Base-by-base conservation (phyloP, 2,113 vertebrate species). In the Hippocampus barbouri region DNA sequence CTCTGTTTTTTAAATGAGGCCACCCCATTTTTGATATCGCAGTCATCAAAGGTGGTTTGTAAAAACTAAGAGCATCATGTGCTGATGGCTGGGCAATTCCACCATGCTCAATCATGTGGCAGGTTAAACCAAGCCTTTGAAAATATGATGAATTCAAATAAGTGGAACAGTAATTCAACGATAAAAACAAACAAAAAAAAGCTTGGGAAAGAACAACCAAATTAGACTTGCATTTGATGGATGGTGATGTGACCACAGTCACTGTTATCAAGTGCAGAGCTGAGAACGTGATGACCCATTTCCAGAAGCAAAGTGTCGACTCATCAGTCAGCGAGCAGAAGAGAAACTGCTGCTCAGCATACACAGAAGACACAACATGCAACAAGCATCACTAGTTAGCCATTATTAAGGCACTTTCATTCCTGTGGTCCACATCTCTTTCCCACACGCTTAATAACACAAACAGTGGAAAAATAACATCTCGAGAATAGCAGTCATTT, bases 251-350 rank as follows among this genome's bases (percentile, higher is more conserved):
- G 68, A 74, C 66, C 73, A 69, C 71, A 74, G 34, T 25, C 71
- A 68, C 49, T 27, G 71, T 64, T 25, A 70, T 78, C 56, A 57
- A 40, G 69, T 10, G 82, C 73, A 73, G 69, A 34, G 68, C 70
- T 67, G 66, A 71, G 72, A 81, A 72, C 66, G 53, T 66, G 73
- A 83, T 75, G 86, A 81, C 65, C 66, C 76, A 75, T 76, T 79
- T 80, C 72, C 79, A 72, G 69, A 11, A 45, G 38, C 56, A 79
- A 38, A 80, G 43, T 47, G 63, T 57, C 34, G 47, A 64, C 41
- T 64, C 43, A 9, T 74, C 67, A 71, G 16, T 43, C 43, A 71
- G 66, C 59, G 47, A 83, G 66, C 72, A 64, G 38, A 56, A 15
- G 20, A 75, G 57, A 66, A 68, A 68, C 43, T 6, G 70, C 47